These are phyloP conservation scores for Pseudachorutes palmiensis DNA, from an alignment of 1,140 invertebrate genomes.

Conservation along the genomic window DNA sequence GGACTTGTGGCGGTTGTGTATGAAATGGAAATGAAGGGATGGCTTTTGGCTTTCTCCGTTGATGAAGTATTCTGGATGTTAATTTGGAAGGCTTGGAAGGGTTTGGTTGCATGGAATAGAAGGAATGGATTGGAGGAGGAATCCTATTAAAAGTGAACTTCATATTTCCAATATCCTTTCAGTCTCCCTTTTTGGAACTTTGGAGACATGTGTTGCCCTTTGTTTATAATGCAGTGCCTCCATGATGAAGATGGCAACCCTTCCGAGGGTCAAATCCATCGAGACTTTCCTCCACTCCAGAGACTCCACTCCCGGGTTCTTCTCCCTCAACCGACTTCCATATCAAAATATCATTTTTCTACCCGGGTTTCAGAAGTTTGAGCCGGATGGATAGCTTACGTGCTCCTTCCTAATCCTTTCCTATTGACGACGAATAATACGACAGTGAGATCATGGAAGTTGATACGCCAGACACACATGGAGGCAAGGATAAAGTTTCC, in stretches of 20 bases:
- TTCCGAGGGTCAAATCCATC: constrained; percentile 1
- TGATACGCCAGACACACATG: not conserved
- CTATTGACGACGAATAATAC: constrained; percentile 8
- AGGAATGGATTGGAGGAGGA: not conserved
- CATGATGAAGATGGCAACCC: not conserved
- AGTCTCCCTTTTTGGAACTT: too few species aligned
- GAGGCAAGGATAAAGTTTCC: too few species aligned
- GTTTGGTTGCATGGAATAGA: not conserved
- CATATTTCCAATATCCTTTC: not conserved
- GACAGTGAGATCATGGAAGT: not conserved
- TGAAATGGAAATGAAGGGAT: too few species aligned
- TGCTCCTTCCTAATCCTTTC: constrained; percentile 9
- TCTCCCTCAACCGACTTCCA: not conserved
- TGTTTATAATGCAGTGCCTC: not conserved
- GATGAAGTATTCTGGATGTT: not conserved
- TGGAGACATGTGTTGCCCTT: constrained; percentile 6
- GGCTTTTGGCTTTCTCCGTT: not conserved
- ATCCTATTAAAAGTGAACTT: constrained; percentile 1
- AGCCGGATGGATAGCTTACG: constrained; percentile 13
- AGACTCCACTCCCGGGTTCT: not conserved
- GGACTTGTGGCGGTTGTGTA: too few species aligned
- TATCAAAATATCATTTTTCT: constrained; percentile 14
- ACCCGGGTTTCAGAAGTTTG: not conserved
- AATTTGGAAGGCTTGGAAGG: too few species aligned
- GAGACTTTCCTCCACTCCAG: not conserved